phyloP scores from a whole-genome alignment of 1,140 invertebrate genomes.

The Psix sp. region DNA sequence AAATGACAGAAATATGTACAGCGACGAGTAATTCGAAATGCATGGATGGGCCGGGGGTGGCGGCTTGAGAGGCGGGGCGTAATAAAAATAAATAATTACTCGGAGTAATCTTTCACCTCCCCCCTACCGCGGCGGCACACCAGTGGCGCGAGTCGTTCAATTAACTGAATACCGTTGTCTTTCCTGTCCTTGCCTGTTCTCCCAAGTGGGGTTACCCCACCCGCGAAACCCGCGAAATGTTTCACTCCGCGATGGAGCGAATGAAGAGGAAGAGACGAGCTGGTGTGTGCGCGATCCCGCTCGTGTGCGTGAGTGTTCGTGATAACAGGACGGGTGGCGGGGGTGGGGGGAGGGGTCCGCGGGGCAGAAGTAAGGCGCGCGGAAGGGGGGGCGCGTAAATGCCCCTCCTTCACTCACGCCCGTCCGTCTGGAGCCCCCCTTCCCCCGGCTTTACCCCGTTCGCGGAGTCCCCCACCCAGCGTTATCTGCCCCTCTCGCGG shows the following conservation, averaged over 20 bases:
- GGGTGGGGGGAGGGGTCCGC: slow-evolving; percentile 17
- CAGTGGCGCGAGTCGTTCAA: slow-evolving; percentile 74
- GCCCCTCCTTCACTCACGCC: slow-evolving; percentile 72
- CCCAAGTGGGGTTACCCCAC: slow-evolving; percentile 57
- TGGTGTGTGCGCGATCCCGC: slow-evolving; percentile 17
- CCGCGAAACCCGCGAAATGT: slow-evolving; percentile 74
- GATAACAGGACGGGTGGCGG: slow-evolving; percentile 22
- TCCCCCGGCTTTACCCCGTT: slow-evolving; percentile 32
- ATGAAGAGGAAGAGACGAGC: slow-evolving; percentile 43
- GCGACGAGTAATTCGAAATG: slow-evolving; percentile 30
- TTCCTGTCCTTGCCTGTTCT: slow-evolving; percentile 60
- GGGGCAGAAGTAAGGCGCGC: slow-evolving; percentile 33
- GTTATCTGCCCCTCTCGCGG: slow-evolving; percentile 38
- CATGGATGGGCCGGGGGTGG: slow-evolving; percentile 17
- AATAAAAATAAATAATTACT: slow-evolving; percentile 78
- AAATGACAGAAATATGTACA: slow-evolving; percentile 44
- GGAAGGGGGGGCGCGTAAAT: slow-evolving; percentile 51
- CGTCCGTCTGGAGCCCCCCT: slow-evolving; percentile 62
- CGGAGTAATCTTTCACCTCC: slow-evolving; percentile 69
- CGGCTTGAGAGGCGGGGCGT: slow-evolving; percentile 67
- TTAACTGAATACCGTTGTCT: slow-evolving; percentile 76
- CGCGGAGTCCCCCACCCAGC: slow-evolving; percentile 51
- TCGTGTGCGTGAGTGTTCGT: slow-evolving; percentile 19
- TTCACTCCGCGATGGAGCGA: slow-evolving; percentile 68
- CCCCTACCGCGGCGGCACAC: slow-evolving; percentile 48